Base-by-base conservation (phyloP, 1,140 invertebrate genomes). In the Contarinia nasturtii region DNA sequence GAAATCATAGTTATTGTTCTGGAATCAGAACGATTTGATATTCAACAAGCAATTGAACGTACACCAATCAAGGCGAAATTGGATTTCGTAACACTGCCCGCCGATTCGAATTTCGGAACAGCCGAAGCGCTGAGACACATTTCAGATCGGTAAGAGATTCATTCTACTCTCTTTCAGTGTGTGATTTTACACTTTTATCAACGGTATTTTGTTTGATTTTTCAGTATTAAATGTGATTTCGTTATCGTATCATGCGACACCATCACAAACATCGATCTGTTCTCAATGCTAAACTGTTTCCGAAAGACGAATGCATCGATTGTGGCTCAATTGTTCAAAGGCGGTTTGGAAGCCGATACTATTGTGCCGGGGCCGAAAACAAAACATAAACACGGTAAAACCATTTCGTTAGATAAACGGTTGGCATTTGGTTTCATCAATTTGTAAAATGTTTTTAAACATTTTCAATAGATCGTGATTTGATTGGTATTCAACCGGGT, bases 241-340 rank as follows among this genome's bases (percentile, higher is more conserved):
- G 53, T 94, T n/a, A 73, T 94, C 14, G 59, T 94, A 1, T 86
- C 84, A 37, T 90, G 87, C 64, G 91, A 96, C 68, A 64, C 93
- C 8, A 79, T 96, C 2, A 81, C 80, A 19, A 80, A 91, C 63
- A 67, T 85, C 5, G 73, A 79, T 57, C 66, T 94, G 12, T 72
- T 76, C 55, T 70, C 77, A 42, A 65, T 90, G 19, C 63, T 91
- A 17, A 75, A 90, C 61, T 60, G 82, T 12, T 87, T 86, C 58
- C 71, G 86, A 36, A 79, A 80, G 53, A 75, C 91, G 64, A 76
- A 84, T 66, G 81, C 89, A 15, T 74, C 82, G 2, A 57, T 93
- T n/a, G 77, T 77, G 1, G 72, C 82, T 48, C 59, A 93, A 15
- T 77, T 90, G 51, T 79, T 77, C 43, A 64, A 61, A 27, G 55